These are phyloP conservation scores for Piezodorus guildinii DNA, from an alignment of 1,140 invertebrate species.

Conservation along the genomic window DNA sequence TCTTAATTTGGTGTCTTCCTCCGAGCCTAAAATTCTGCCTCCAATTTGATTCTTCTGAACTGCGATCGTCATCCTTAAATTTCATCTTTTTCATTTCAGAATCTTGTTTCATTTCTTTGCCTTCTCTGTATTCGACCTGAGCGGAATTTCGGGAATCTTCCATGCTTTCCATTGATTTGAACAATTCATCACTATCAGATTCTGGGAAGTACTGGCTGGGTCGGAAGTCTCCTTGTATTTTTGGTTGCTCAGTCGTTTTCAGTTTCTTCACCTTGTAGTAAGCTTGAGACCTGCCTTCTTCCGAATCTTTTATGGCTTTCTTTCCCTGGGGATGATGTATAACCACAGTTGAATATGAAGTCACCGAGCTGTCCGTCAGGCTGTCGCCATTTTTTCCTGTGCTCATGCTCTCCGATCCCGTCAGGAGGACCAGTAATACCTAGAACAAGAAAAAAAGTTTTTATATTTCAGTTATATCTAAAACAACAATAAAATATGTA, in stretches of 20 bases:
- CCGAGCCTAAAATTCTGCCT: not conserved
- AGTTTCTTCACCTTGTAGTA: slow-evolving; percentile 1
- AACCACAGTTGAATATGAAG: slow-evolving; percentile 16
- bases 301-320: not conserved
- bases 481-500: no score
- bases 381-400: slow-evolving; percentile 1
- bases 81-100: slow-evolving; percentile 1
- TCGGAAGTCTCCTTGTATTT: not conserved
- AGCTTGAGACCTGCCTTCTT: slow-evolving; percentile 1
- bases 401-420: no score
- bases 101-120: not conserved
- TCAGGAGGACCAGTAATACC: no score
- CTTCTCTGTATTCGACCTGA: not conserved
- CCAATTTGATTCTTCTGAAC: not conserved
- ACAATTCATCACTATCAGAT: not conserved
- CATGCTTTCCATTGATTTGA: no score
- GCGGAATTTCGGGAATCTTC: not conserved
- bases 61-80: not conserved
- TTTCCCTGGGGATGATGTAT: slow-evolving; percentile 16
- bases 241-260: not conserved
- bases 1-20: slow-evolving; percentile 16
- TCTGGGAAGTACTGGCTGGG: slow-evolving; percentile 6
- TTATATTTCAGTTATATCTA: no score
- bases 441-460: no score
- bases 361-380: slow-evolving; percentile 18